Conservation (phyloP, 1,140 invertebrate species). For the Lepidotrigona ventralis region DNA sequence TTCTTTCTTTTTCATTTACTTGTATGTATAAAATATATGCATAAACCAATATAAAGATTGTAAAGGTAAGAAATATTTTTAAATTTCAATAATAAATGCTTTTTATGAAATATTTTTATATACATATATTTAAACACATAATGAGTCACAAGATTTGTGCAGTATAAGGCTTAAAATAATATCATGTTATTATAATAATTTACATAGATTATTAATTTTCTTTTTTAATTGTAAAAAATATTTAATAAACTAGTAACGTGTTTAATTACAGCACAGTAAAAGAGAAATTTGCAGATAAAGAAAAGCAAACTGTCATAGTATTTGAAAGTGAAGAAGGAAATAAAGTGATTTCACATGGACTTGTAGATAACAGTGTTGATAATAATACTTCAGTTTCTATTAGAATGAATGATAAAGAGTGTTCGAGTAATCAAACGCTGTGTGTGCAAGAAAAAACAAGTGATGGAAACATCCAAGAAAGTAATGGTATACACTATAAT, state of each 20-base stretch:
- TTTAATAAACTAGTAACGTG: conserved; percentile 1
- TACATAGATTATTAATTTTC: background rate
- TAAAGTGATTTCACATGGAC: background rate
- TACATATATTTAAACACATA: conserved; percentile 12
- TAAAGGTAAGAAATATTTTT: background rate
- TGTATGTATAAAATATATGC: background rate
- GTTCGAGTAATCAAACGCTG: conserved; percentile 2
- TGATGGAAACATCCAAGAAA: background rate
- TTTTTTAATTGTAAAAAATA: background rate
- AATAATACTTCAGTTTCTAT: background rate
- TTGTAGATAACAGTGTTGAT: conserved; percentile 9
- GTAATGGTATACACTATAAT: conserved; percentile 33
- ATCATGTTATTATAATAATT: background rate
- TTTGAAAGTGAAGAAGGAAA: background rate
- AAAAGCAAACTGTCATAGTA: conserved; percentile 17
- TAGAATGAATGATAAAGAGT: conserved; percentile 32
- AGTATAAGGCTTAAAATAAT: background rate
- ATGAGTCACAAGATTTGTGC: background rate
- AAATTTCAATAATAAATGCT: background rate
- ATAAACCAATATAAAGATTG: background rate
- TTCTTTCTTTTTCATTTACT: background rate
- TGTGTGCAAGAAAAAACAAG: background rate
- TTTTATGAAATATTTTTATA: background rate
- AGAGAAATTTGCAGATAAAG: conserved; percentile 1
- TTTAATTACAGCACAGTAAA: conserved; percentile 20